Evolutionary conservation across 2,113 vertebrate species (phyloP).

Genomic region (Chauna torquata): DNA sequence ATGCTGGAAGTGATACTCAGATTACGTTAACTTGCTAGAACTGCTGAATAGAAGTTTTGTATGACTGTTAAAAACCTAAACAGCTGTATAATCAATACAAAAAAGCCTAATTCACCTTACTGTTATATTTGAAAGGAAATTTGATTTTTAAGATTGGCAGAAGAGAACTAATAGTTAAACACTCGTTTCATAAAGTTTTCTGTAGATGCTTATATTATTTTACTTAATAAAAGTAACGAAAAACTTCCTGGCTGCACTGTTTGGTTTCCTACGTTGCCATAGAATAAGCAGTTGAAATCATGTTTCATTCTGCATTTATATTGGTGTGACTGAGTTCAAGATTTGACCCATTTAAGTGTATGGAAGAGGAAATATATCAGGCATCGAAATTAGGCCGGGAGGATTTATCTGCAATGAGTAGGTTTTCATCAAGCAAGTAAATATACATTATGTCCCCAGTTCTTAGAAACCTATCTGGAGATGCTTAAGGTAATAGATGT

Average conservation of each 20-base stretch:
- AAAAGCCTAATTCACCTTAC: not conserved
- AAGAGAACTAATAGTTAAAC: not conserved
- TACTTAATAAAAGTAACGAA: not conserved
- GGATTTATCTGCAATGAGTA: not conserved
- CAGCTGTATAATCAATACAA: not conserved
- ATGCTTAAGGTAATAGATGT: not conserved
- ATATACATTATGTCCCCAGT: not conserved
- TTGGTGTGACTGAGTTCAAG: not conserved
- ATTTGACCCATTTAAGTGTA: not conserved
- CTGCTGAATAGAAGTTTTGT: not conserved
- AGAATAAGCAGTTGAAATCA: not conserved
- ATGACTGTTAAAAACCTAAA: not conserved
- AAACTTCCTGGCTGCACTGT: not conserved
- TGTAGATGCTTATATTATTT: not conserved
- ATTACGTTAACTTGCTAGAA: not conserved
- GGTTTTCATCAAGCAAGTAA: slow-evolving; percentile 6
- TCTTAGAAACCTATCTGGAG: not conserved
- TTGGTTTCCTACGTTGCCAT: not conserved
- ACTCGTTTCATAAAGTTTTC: not conserved
- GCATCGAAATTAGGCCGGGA: not conserved
- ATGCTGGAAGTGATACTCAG: not conserved
- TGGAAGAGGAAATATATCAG: not conserved
- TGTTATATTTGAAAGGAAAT: not conserved
- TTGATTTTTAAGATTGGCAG: not conserved
- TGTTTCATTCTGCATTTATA: not conserved